Conservation (phyloP, 2,888 invertebrate genomes). For the Ectemnius continuus region DNA sequence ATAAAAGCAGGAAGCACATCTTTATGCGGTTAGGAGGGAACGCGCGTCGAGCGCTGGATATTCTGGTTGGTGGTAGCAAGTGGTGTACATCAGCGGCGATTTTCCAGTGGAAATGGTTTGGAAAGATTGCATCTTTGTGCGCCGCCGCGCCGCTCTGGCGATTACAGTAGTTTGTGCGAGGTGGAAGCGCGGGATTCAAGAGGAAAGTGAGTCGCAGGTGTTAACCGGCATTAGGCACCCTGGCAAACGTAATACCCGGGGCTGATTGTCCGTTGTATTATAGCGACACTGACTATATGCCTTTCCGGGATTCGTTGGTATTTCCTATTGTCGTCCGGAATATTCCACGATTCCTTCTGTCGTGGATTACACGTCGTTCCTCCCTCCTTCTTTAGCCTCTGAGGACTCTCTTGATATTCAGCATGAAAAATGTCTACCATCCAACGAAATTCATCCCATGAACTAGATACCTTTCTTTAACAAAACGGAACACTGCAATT, state of each 20-base stretch:
- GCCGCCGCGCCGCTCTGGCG: neutral
- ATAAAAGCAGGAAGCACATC: too few relatives aligned
- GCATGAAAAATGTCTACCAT: too few relatives aligned
- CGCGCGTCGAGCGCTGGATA: neutral
- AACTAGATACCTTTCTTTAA: too few relatives aligned
- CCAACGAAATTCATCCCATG: too few relatives aligned
- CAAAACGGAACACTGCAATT: too few relatives aligned
- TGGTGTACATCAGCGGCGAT: neutral
- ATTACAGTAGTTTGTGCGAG: neutral
- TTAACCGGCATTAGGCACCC: neutral
- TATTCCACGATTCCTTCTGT: neutral
- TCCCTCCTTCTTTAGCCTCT: too few relatives aligned
- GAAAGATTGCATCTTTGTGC: neutral
- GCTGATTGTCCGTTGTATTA: neutral
- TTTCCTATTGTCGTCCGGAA: neutral
- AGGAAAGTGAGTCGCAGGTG: neutral
- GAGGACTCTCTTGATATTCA: too few relatives aligned
- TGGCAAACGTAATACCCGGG: neutral
- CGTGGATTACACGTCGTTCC: neutral
- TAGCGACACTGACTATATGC: neutral
- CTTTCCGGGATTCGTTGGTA: neutral
- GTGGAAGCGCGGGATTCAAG: neutral
- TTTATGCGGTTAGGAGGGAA: too few relatives aligned
- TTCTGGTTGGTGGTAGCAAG: too few relatives aligned
- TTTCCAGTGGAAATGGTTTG: neutral